phyloP scores from a whole-genome alignment of 2,113 vertebrate species.

The Engraulis encrasicolus region DNA sequence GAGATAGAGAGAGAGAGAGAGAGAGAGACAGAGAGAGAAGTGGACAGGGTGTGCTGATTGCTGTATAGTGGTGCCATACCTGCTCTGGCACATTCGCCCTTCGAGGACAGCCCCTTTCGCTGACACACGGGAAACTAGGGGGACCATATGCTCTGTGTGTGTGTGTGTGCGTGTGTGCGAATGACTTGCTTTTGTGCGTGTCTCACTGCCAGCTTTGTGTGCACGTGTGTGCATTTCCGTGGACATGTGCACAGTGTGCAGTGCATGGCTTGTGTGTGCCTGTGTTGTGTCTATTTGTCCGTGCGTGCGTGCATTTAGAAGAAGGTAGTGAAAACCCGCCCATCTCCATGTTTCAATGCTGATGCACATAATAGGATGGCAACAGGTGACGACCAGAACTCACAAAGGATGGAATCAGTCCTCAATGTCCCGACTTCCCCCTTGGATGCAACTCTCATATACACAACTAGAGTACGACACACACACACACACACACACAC shows the following conservation, averaged over 20 bases:
- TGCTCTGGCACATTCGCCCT: not conserved
- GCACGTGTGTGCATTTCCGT: not conserved
- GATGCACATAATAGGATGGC: not conserved
- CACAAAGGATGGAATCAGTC: not conserved
- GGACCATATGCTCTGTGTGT: slow-evolving; percentile 16
- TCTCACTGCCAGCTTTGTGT: no score
- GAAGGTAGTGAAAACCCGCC: not conserved
- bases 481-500: not conserved
- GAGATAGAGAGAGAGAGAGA: not conserved
- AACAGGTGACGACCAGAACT: slow-evolving; percentile 22
- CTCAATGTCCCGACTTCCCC: slow-evolving; percentile 11
- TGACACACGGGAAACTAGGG: not conserved
- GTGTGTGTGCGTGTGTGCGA: not conserved
- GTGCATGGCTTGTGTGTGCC: not conserved
- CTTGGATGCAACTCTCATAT: not conserved
- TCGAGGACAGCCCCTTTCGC: not conserved
- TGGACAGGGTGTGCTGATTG: not conserved
- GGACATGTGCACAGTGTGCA: no score
- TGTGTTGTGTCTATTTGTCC: not conserved
- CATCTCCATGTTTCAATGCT: not conserved
- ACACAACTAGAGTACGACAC: not conserved
- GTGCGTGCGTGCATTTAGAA: not conserved
- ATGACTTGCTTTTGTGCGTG: no score
- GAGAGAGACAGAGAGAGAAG: not conserved
- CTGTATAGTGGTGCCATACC: not conserved